A percentile compares a stretch with the other conserved stretches of the same genome.
phyloP scores from a whole-genome alignment of 1,140 invertebrate species.

The Batillaria attramentaria region DNA sequence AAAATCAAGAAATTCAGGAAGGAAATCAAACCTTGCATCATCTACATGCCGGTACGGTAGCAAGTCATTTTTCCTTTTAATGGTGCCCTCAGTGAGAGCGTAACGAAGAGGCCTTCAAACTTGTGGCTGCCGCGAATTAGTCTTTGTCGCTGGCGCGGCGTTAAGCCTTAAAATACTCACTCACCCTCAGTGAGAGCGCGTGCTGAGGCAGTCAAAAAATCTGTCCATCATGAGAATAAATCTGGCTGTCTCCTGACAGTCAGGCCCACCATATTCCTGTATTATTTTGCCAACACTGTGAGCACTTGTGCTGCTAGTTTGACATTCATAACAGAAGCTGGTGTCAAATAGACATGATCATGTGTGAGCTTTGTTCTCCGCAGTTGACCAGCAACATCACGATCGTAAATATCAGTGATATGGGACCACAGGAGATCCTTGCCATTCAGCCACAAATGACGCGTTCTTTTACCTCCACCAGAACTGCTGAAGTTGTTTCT shows the following conservation, averaged over 20 bases:
- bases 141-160: too few species aligned
- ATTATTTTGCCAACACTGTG: neutral
- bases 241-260: neutral
- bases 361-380: slow-evolving; percentile 31
- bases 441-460: slow-evolving; percentile 22
- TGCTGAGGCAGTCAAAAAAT: slow-evolving; percentile 17
- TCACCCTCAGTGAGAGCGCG: too few species aligned
- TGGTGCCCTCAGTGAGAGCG: neutral
- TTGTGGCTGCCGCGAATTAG: too few species aligned
- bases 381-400: slow-evolving; percentile 9
- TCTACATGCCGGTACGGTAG: neutral
- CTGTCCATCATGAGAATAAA: slow-evolving; percentile 3
- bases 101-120: too few species aligned
- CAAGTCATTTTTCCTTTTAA: neutral
- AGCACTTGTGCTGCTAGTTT: slow-evolving; percentile 30
- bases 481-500: slow-evolving; percentile 31
- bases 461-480: slow-evolving; percentile 17
- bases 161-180: too few species aligned
- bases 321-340: slow-evolving; percentile 12
- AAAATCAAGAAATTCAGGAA: neutral
- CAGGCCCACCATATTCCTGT: neutral
- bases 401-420: slow-evolving; percentile 16
- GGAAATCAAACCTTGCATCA: neutral
- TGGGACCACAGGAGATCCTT: slow-evolving; percentile 27
- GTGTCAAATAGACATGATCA: slow-evolving; percentile 26